Evolutionary conservation across 2,797 vertebrate species (phyloP), one percentile per base, ranked within the genome.

Genomic region (Anabacerthia variegaticeps): DNA sequence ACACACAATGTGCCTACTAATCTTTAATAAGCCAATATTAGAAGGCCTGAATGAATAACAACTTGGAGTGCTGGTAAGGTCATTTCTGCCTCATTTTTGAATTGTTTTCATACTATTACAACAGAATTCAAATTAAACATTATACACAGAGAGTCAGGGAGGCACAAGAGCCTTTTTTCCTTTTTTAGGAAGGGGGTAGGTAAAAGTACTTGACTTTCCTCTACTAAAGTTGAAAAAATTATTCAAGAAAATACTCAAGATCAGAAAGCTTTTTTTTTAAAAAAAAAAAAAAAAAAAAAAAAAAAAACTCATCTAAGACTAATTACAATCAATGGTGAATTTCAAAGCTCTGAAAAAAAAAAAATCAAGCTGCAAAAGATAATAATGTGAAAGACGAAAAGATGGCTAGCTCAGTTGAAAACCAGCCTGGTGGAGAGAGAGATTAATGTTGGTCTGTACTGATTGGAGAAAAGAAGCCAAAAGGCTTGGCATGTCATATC

Each of bases 11-110:
- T n/a, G 12, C 30, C 58, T 73, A 41, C 30, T 39, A 37, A n/a
- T 55, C 44, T 73, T 92, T 89, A 92, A 76, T 69, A 48, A 89
- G 37, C 62, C 17, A 66, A 88, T n/a, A 92, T 89, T 37, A 88
- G 58, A 85, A 85, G 51, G 22, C 30, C 12, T 84, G 43, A 86
- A 91, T 76, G 20, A 89, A 65, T 54, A 77, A 68, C 34, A 68
- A 15, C 48, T 62, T 58, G 10, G 48, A 88, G 80, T 73, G 7
- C 9, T 48, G 16, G 12, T 32, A 74, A 86, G 69, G 61, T 89
- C 17, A 59, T 86, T 83, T 72, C 61, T 85, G 23, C 32, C 30
- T 68, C 55, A 81, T 61, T 92, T 90, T 34, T 81, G 58, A 86
- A 17, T 61, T 0, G 4, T 62, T 86, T 84, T 84, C 37, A 46